Evolutionary conservation across 2,797 vertebrate genomes (phyloP).

Genomic region (Dryobates pubescens): DNA sequence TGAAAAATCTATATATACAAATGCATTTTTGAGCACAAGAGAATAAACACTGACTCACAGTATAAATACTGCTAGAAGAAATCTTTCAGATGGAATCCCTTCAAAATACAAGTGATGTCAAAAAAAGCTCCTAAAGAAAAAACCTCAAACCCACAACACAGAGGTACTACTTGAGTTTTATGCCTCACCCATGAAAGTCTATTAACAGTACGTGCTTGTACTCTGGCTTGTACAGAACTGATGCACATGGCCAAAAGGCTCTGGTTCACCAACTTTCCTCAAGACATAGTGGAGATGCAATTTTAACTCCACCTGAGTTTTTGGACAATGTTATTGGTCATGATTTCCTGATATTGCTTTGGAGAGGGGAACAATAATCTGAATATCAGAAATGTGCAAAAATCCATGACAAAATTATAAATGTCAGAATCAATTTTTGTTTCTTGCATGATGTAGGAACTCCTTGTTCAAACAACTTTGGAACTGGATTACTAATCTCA

Average conservation of each 20-base stretch:
- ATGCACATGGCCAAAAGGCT: background rate
- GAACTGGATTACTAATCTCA: background rate
- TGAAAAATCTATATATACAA: conserved; percentile 8
- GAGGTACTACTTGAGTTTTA: background rate
- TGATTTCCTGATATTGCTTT: background rate
- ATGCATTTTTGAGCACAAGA: background rate
- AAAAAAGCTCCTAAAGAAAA: background rate
- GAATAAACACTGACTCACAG: background rate
- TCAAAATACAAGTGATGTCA: background rate
- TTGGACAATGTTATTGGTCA: background rate
- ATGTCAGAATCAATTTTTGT: background rate
- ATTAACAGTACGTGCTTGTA: background rate
- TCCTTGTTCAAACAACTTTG: background rate
- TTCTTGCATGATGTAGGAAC: background rate
- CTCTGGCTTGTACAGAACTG: background rate
- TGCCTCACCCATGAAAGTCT: background rate
- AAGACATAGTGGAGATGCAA: background rate
- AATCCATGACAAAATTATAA: background rate
- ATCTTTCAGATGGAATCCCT: background rate
- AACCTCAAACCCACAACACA: background rate
- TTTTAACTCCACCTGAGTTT: background rate
- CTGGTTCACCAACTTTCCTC: background rate
- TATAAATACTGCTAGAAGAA: background rate
- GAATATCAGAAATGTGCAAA: background rate
- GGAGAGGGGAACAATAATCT: background rate